Conservation (phyloP, 2,888 invertebrate genomes). For the Hymenopus coronatus region DNA sequence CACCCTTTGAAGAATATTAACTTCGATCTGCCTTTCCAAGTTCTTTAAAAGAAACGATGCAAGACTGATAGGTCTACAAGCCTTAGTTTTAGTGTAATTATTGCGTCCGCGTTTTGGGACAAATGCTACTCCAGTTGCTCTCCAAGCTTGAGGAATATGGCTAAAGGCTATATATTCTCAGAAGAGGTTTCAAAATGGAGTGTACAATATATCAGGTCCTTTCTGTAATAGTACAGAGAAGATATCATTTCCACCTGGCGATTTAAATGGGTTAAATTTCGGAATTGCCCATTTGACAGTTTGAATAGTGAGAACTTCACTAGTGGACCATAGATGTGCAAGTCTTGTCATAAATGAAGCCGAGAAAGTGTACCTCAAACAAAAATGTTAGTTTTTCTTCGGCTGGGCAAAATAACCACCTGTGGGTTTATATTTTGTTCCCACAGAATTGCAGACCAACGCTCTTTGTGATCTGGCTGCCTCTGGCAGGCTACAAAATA, state of each 20-base stretch:
- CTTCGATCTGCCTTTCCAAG: conserved; percentile 35
- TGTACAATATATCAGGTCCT: background rate
- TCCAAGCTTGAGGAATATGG: background rate
- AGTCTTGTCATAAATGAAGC: too few relatives aligned
- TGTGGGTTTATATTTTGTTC: too few relatives aligned
- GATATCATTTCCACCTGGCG: conserved; percentile 6
- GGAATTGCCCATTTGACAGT: background rate
- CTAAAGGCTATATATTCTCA: background rate
- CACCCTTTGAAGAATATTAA: conserved; percentile 27
- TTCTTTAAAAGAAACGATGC: conserved; percentile 37
- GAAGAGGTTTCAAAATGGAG: background rate
- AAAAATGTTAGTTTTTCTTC: too few relatives aligned
- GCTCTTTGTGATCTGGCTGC: too few relatives aligned
- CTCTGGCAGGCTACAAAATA: too few relatives aligned
- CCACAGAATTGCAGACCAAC: too few relatives aligned
- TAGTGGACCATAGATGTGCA: background rate
- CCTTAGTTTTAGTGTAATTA: conserved; percentile 28
- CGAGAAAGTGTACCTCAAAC: too few relatives aligned
- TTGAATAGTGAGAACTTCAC: background rate
- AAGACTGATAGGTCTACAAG: conserved; percentile 35
- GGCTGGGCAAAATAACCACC: too few relatives aligned
- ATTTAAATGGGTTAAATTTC: background rate
- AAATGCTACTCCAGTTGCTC: conserved; percentile 23
- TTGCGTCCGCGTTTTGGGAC: conserved; percentile 33
- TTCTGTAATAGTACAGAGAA: conserved; percentile 12